A percentile compares a stretch with the other conserved stretches of the same genome.
These are phyloP conservation scores for Proisotoma minuta DNA, from an alignment of 2,888 invertebrate species.

Conservation along the genomic window DNA sequence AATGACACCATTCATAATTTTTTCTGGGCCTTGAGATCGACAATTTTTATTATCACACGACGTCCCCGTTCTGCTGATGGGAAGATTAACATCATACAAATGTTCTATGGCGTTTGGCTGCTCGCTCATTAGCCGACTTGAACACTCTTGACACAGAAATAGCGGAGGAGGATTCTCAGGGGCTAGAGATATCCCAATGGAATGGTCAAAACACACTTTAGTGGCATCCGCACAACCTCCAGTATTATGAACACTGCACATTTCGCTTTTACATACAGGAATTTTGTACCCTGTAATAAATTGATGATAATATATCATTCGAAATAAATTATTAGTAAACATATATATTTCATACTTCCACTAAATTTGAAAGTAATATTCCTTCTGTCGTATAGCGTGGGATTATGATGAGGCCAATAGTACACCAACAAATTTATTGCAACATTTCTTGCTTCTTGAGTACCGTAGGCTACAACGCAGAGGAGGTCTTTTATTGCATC, in stretches of 20 bases:
- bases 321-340: background rate
- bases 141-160: conserved; percentile 93
- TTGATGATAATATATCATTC: background rate
- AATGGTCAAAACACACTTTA: conserved; percentile 91
- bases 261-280: conserved; percentile 76
- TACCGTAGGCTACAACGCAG: conserved; percentile 94
- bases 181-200: conserved; percentile 68
- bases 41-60: conserved; percentile 91
- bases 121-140: conserved; percentile 76
- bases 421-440: conserved; percentile 96
- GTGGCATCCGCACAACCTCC: conserved; percentile 79
- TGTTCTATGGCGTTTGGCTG: conserved; percentile 75
- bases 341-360: conserved; percentile 57
- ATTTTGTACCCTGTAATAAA: conserved; percentile 53
- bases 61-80: conserved; percentile 82
- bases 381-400: conserved; percentile 83
- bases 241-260: conserved; percentile 67
- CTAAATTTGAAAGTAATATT: conserved; percentile 81
- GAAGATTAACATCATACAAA: conserved; percentile 81
- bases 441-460: conserved; percentile 84
- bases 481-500: conserved; percentile 87
- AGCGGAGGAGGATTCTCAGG: conserved; percentile 84
- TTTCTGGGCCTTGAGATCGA: conserved; percentile 57
- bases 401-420: conserved; percentile 98
- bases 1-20: conserved; percentile 30